phyloP scores from a whole-genome alignment of 2,113 vertebrate species.

The Sisor rabdophorus region DNA sequence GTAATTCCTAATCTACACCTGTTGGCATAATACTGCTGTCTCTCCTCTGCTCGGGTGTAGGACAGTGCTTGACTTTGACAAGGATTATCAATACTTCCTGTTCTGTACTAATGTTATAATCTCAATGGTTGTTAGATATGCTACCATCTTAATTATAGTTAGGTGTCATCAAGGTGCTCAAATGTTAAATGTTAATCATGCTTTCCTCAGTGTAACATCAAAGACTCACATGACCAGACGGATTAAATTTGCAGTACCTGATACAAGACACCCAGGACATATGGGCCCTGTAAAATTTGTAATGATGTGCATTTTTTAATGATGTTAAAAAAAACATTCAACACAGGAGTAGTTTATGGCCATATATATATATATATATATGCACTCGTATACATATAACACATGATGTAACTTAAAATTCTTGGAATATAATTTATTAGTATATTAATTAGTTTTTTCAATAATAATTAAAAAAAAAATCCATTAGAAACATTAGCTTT shows the following conservation, averaged over 20 bases:
- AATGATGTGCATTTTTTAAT: background rate
- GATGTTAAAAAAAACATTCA: slow-evolving; percentile 9
- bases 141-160: background rate
- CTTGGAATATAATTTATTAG: too few species aligned
- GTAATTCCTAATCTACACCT: slow-evolving; percentile 46
- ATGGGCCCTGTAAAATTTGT: background rate
- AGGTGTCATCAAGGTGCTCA: background rate
- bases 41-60: slow-evolving; percentile 30
- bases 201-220: background rate
- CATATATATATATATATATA: too few species aligned
- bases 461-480: too few species aligned
- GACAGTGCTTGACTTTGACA: background rate
- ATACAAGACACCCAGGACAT: background rate
- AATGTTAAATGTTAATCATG: background rate
- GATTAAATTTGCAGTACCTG: background rate
- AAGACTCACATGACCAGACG: background rate
- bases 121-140: background rate
- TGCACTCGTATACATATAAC: too few species aligned
- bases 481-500: too few species aligned
- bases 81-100: background rate
- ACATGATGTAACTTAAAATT: too few species aligned
- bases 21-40: slow-evolving; percentile 56
- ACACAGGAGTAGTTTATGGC: background rate
- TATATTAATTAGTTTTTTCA: too few species aligned
- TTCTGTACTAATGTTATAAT: background rate